Conservation (phyloP, 2,888 invertebrate genomes). For the Bhutanitis thaidina region DNA sequence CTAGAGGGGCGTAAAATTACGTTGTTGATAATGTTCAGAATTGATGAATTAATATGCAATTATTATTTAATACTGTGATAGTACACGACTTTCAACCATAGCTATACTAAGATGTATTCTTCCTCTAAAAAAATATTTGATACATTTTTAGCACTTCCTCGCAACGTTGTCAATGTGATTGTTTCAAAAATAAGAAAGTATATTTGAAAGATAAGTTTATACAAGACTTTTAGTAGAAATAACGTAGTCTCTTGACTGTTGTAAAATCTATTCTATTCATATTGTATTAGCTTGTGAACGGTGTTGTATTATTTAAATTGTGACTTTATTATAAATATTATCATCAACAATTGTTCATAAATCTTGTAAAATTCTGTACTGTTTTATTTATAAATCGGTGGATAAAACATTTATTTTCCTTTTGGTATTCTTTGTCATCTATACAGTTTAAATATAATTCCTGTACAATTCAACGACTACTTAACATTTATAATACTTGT, state of each 20-base stretch:
- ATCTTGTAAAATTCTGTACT: not conserved
- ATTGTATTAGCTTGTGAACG: constrained; percentile 8
- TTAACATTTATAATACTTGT: too few relatives aligned
- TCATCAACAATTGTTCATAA: constrained; percentile 26
- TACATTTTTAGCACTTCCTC: too few relatives aligned
- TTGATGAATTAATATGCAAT: not conserved
- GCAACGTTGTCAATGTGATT: too few relatives aligned
- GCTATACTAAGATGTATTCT: too few relatives aligned
- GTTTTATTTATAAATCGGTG: not conserved
- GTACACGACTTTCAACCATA: not conserved
- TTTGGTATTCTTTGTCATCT: too few relatives aligned
- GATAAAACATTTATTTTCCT: not conserved
- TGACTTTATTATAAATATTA: constrained; percentile 26
- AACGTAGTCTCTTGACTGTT: constrained; percentile 14
- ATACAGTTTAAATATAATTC: too few relatives aligned
- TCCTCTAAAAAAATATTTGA: too few relatives aligned
- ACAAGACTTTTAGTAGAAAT: not conserved
- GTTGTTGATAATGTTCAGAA: not conserved
- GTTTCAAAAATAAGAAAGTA: too few relatives aligned
- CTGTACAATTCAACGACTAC: too few relatives aligned
- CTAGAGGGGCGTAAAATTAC: constrained; percentile 4
- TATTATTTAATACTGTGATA: not conserved
- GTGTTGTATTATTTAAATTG: constrained; percentile 17
- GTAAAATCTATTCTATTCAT: constrained; percentile 9
- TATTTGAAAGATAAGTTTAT: too few relatives aligned